A percentile compares a stretch with the other conserved stretches of the same genome.
Conservation (phyloP, 2,113 vertebrate genomes). For the Pampusana beccarii region DNA sequence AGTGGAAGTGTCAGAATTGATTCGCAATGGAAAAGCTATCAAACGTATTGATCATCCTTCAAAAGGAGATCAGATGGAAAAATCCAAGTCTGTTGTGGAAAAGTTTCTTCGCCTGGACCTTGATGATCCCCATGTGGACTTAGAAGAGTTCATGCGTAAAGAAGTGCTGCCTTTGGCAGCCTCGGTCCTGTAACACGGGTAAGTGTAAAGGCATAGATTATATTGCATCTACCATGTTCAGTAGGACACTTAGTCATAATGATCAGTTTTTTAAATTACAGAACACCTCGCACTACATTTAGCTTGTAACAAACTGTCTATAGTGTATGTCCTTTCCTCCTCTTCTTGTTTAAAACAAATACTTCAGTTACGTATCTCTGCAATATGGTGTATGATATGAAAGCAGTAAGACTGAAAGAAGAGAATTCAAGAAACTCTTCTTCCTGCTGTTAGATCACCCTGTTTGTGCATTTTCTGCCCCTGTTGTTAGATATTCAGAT, state of each 20-base stretch:
- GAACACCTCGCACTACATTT: neutral
- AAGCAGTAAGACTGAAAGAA: neutral
- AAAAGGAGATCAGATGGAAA: constrained; percentile 69
- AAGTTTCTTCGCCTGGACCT: constrained; percentile 89
- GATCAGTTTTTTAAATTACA: too few relatives aligned
- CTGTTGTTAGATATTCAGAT: neutral
- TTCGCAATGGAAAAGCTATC: constrained; percentile 84
- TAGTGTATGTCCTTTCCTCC: neutral
- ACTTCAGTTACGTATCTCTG: neutral
- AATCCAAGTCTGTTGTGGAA: constrained; percentile 84
- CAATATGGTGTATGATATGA: neutral
- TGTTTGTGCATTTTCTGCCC: neutral
- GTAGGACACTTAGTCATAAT: too few relatives aligned
- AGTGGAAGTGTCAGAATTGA: constrained; percentile 88
- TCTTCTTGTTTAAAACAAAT: neutral
- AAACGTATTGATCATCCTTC: constrained; percentile 58
- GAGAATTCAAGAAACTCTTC: neutral
- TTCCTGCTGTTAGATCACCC: neutral
- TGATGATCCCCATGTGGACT: constrained; percentile 82
- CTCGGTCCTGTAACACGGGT: constrained; percentile 56
- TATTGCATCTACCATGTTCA: neutral
- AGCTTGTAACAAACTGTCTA: neutral
- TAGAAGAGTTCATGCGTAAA: constrained; percentile 83
- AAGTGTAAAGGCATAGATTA: neutral
- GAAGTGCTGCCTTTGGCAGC: constrained; percentile 82